Base-by-base conservation (phyloP, 2,888 invertebrate genomes). In the Drosophila ustulata region DNA sequence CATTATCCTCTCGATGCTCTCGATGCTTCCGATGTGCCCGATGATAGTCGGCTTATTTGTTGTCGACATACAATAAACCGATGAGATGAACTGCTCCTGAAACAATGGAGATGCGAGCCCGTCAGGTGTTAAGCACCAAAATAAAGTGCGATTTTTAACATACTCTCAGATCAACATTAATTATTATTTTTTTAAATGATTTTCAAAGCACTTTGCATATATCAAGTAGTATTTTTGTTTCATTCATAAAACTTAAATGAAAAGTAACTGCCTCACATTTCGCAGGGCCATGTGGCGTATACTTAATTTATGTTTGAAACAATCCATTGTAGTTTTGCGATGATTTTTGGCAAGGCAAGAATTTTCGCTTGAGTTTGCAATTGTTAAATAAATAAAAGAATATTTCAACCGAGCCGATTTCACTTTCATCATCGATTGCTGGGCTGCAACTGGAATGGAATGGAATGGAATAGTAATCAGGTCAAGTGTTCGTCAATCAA, bases 401-500 rank as follows among this genome's bases (percentile, higher is more conserved):
- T 13, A 5, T 13, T 13, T 39, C 3, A 13, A 5, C 5, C 4
- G 13, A 2, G 1, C 1, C 13, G n/a, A 13, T 39, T 13, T 13
- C 13, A 13, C 39, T 4, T 13, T 39, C n/a, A 13, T 13, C 13
- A 39, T 39, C 13, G 39, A 39, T 37, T n/a, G 37, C 3, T 32
- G 32, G 32, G 32, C 32, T 32, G 3, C 2, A 32, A 32, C 8
- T 8, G 9, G 9, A 8, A 8, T 32, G 32, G 11, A 18, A 8
- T 32, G 32, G 11, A 18, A 6, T 13, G 39, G n/a, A 4, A 45
- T 28, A n/a, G 8, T 23, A 34, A 11, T 37, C n/a, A 7, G 37
- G 51, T 51, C 25, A 37, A 25, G 34, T 34, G 34, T 51, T n/a
- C 4, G 13, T 37, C 51, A 37, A 13, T 50, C 7, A 34, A 50